Conservation (phyloP, 2,797 vertebrate species). For the Picus viridis region DNA sequence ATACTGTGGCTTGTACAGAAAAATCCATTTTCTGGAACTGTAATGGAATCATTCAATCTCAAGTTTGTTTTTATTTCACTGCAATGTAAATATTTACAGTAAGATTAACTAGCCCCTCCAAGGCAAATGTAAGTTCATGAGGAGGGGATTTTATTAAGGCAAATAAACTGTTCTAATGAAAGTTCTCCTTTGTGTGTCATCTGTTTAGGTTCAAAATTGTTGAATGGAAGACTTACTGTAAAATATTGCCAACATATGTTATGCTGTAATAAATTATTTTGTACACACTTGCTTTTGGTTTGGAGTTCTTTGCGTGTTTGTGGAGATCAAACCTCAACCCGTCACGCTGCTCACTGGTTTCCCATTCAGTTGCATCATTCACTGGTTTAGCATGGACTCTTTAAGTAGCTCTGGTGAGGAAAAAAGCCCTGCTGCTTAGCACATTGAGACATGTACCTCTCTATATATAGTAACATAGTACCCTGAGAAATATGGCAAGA, state of each 20-base stretch:
- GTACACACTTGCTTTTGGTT: conserved; percentile 69
- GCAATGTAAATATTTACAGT: conserved; percentile 75
- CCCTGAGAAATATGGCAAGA: background rate
- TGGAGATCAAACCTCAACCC: background rate
- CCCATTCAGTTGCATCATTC: background rate
- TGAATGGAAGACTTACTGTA: conserved; percentile 76
- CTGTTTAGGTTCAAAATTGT: conserved; percentile 68
- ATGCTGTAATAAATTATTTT: conserved; percentile 87
- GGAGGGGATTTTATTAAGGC: conserved; percentile 76
- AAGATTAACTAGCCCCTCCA: conserved; percentile 70
- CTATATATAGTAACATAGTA: background rate
- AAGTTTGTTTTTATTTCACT: conserved; percentile 71
- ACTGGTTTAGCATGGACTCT: accelerated
- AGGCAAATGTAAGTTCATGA: conserved; percentile 66
- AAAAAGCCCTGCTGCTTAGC: accelerated
- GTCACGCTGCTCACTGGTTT: background rate
- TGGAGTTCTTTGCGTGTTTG: conserved; percentile 28
- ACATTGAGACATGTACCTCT: background rate
- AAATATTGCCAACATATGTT: conserved; percentile 77
- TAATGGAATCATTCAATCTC: conserved; percentile 47
- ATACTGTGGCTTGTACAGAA: conserved; percentile 73
- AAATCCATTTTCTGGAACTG: conserved; percentile 50
- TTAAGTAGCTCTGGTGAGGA: background rate
- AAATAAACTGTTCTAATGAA: conserved; percentile 71
- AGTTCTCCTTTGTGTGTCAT: conserved; percentile 67